These are phyloP conservation scores for Rhinoderma darwinii DNA, from an alignment of 2,113 vertebrate species.

Conservation along the genomic window DNA sequence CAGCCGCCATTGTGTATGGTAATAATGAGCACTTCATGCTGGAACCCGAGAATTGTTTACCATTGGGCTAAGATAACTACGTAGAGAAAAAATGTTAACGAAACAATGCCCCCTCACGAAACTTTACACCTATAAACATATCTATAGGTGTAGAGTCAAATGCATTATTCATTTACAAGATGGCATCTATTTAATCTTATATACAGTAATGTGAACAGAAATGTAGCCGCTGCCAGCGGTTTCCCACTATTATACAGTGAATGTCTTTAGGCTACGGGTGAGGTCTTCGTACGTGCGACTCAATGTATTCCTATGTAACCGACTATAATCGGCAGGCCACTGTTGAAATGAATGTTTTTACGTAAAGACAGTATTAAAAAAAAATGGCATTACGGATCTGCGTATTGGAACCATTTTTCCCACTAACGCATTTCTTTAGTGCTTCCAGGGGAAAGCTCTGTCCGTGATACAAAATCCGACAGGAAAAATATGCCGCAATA, in stretches of 20 bases:
- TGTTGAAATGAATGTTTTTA: too few species aligned
- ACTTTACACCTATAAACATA: background rate
- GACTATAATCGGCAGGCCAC: too few species aligned
- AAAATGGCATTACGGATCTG: too few species aligned
- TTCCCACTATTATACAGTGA: background rate
- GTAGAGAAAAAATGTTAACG: background rate
- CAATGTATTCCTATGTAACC: too few species aligned
- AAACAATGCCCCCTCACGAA: conserved; percentile 37
- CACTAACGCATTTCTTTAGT: too few species aligned
- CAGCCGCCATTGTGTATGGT: conserved; percentile 12
- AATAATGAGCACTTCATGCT: background rate
- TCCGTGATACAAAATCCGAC: too few species aligned
- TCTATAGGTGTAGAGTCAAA: background rate
- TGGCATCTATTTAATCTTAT: background rate
- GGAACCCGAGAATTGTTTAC: conserved; percentile 4
- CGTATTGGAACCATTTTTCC: too few species aligned
- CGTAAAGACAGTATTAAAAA: too few species aligned
- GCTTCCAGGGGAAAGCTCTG: too few species aligned
- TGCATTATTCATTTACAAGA: conserved; percentile 6
- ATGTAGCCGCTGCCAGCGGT: background rate
- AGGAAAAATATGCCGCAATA: too few species aligned
- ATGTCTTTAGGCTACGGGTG: too few species aligned
- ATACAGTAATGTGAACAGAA: background rate
- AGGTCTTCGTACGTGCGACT: too few species aligned
- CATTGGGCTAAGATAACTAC: background rate